Evolutionary conservation across 1,140 invertebrate genomes (phyloP).

Genomic region (Drosophila virilis): DNA sequence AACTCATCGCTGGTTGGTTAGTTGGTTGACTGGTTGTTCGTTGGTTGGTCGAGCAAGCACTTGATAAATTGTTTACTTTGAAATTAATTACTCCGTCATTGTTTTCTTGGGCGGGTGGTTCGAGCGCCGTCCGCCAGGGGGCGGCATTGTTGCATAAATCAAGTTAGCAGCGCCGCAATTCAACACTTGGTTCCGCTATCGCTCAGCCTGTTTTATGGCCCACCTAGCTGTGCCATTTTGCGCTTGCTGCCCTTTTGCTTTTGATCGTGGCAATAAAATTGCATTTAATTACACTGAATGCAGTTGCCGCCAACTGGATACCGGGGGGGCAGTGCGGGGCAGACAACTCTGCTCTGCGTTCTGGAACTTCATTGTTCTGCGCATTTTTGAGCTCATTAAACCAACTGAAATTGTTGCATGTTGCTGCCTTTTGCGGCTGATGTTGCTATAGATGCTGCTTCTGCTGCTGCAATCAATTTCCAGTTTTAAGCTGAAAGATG

Average conservation of each 20-base stretch:
- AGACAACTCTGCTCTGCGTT: conserved; percentile 40
- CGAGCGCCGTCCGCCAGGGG: conserved; percentile 40
- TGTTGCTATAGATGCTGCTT: conserved; percentile 3
- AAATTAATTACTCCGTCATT: conserved; percentile 79
- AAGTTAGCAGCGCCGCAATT: conserved; percentile 71
- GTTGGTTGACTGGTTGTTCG: neutral
- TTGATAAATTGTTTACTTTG: conserved; percentile 81
- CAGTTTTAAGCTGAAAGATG: conserved; percentile 74
- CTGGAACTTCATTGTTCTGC: conserved; percentile 72
- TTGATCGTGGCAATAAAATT: conserved; percentile 80
- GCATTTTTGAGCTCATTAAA: conserved; percentile 81
- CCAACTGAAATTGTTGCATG: conserved; percentile 68
- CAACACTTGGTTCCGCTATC: conserved; percentile 63
- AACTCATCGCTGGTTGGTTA: conserved; percentile 35
- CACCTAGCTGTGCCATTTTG: conserved; percentile 44
- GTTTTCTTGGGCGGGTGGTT: conserved; percentile 63
- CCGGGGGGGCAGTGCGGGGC: conserved; percentile 34
- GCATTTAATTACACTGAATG: conserved; percentile 73
- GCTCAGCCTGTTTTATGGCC: conserved; percentile 42
- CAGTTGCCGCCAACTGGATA: conserved; percentile 11
- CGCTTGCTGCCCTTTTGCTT: conserved; percentile 47
- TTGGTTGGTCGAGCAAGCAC: conserved; percentile 41
- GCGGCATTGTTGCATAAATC: conserved; percentile 67
- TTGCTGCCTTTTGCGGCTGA: conserved; percentile 17
- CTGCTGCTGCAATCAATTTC: conserved; percentile 73